Percentiles rank a stretch among this genome's conserved stretches.
Evolutionary conservation across 2,113 vertebrate species (phyloP).

Genomic region (Atlantisia rogersi): DNA sequence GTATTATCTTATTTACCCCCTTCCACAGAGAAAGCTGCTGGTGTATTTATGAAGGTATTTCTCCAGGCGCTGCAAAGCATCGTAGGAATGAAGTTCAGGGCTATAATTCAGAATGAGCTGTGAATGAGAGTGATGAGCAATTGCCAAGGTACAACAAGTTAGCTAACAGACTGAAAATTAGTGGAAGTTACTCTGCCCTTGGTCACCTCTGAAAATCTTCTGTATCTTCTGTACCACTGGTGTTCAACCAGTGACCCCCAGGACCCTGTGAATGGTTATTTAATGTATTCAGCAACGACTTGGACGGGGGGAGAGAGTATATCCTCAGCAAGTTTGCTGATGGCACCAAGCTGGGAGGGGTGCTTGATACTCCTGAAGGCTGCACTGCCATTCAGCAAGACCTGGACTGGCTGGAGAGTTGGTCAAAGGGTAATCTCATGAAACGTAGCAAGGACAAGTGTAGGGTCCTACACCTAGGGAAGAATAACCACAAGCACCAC

Average conservation of each 20-base stretch:
- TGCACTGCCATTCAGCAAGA: too few species aligned
- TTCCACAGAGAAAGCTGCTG: neutral
- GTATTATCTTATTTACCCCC: neutral
- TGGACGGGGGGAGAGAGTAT: too few species aligned
- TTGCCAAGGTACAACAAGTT: neutral
- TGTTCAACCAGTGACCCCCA: neutral
- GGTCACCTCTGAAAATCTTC: neutral
- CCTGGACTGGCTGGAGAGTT: too few species aligned
- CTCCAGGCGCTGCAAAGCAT: neutral
- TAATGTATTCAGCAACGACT: too few species aligned
- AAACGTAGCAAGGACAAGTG: too few species aligned
- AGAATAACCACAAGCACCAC: too few species aligned
- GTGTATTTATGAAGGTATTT: neutral
- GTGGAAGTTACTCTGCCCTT: neutral
- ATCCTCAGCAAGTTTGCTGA: too few species aligned
- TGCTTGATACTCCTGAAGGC: too few species aligned
- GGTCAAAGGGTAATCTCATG: too few species aligned
- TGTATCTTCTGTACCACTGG: neutral
- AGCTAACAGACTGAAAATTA: neutral
- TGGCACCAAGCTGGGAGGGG: too few species aligned
- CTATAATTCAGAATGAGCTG: neutral
- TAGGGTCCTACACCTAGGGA: too few species aligned
- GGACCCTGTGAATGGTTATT: neutral
- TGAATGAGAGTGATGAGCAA: rapidly evolving
- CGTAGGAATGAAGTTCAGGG: neutral